Evolutionary conservation across 2,888 invertebrate genomes (phyloP).

Genomic region (Conops quadrifasciatus): DNA sequence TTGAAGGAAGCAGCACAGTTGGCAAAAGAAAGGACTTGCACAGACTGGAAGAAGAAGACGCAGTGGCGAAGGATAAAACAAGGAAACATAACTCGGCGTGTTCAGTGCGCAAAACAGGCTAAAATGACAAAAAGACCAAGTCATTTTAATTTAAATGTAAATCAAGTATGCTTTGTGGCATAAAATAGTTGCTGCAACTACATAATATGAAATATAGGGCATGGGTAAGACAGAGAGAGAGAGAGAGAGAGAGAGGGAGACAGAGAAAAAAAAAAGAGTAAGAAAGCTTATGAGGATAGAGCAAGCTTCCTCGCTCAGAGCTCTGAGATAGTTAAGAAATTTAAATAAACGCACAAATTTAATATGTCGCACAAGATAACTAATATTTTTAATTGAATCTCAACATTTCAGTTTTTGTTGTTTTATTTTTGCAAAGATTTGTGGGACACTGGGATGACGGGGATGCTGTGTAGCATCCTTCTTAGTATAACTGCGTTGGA

Average conservation of each 20-base stretch:
- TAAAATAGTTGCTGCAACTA: conserved; percentile 24
- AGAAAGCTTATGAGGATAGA: not conserved
- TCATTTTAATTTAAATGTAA: conserved; percentile 63
- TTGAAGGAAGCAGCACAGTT: not conserved
- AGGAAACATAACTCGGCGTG: not conserved
- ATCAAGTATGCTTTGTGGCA: conserved; percentile 52
- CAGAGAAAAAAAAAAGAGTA: not conserved
- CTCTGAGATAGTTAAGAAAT: too few relatives aligned
- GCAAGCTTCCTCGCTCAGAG: too few relatives aligned
- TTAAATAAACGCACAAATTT: not conserved
- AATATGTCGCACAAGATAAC: conserved; percentile 2
- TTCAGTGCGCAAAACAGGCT: conserved; percentile 23
- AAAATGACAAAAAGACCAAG: conserved; percentile 16
- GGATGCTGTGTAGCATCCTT: too few relatives aligned
- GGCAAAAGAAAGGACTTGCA: not conserved
- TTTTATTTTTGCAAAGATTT: not conserved
- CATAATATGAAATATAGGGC: not conserved
- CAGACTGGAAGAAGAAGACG: not conserved
- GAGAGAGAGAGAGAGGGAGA: not conserved
- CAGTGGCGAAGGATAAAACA: conserved; percentile 13
- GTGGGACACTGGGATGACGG: too few relatives aligned
- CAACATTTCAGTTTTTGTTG: conserved; percentile 2
- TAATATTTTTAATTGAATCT: conserved; percentile 4
- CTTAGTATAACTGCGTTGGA: too few relatives aligned
- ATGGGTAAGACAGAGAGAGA: not conserved